phyloP scores from a whole-genome alignment of 2,797 vertebrate species.

The Eidolon dupreanum region DNA sequence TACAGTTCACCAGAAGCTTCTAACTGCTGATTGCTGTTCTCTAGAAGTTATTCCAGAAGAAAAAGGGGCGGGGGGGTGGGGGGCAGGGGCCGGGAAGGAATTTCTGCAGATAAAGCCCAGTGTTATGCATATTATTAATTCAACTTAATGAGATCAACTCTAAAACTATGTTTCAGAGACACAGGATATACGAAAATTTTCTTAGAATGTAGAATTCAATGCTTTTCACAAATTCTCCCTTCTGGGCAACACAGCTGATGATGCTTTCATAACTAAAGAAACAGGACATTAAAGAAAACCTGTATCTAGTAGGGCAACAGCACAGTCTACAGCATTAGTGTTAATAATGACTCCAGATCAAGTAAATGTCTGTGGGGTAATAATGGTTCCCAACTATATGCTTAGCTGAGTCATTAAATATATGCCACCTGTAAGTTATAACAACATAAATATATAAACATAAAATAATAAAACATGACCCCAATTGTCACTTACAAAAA shows the following conservation, averaged over 20 bases:
- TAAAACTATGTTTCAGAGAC: slow-evolving; percentile 30
- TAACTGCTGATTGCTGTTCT: not conserved
- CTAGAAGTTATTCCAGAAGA: not conserved
- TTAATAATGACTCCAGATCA: not conserved
- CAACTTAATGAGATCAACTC: slow-evolving; percentile 30
- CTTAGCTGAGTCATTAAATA: slow-evolving; percentile 33
- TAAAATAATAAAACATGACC: not conserved
- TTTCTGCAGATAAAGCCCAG: not conserved
- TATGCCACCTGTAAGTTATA: not conserved
- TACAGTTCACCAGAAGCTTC: not conserved
- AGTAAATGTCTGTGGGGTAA: not conserved
- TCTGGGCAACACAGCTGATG: not conserved
- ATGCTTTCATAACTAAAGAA: slow-evolving; percentile 43
- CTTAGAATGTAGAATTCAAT: not conserved
- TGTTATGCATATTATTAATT: not conserved
- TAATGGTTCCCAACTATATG: not conserved
- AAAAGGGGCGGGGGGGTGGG: not conserved
- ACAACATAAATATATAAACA: slow-evolving; percentile 2
- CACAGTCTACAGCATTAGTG: not conserved
- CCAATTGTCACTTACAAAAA: not conserved
- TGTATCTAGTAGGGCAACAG: not conserved
- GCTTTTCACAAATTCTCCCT: not conserved
- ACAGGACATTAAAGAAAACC: slow-evolving; percentile 5
- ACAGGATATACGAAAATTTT: not conserved
- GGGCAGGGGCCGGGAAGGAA: not conserved